phyloP scores from a whole-genome alignment of 2,113 vertebrate genomes.

The Camelus dromedarius region DNA sequence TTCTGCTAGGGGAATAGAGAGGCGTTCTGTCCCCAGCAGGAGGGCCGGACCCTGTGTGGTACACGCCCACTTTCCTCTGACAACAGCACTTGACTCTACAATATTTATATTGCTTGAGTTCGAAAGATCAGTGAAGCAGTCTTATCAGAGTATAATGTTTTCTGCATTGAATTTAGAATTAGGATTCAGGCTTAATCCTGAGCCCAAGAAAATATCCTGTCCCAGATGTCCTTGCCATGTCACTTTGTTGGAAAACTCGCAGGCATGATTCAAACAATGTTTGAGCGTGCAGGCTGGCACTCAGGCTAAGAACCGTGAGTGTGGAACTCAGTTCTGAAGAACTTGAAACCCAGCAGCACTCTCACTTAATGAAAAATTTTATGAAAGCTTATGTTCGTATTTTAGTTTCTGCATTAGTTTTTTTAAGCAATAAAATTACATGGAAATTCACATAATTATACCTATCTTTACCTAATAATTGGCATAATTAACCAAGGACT shows the following conservation, averaged over 20 bases:
- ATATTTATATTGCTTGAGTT: not conserved
- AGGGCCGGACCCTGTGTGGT: not conserved
- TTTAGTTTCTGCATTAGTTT: constrained; percentile 27
- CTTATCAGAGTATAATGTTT: not conserved
- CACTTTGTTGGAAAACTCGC: not conserved
- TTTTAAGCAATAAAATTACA: constrained; percentile 59
- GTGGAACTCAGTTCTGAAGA: constrained; percentile 31
- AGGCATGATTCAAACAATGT: not conserved
- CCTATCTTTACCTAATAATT: constrained; percentile 76
- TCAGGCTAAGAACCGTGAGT: not conserved
- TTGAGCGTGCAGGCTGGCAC: not conserved
- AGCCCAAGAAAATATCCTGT: not conserved
- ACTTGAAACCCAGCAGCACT: not conserved
- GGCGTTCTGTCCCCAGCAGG: not conserved
- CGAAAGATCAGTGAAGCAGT: not conserved
- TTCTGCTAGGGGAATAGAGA: not conserved
- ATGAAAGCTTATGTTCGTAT: constrained; percentile 41
- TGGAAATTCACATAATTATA: constrained; percentile 56
- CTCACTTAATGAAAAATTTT: not conserved
- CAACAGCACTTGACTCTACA: not conserved
- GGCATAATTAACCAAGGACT: constrained; percentile 55
- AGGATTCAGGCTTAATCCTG: not conserved
- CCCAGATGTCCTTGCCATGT: not conserved
- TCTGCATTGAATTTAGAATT: not conserved
- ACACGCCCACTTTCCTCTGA: not conserved